phyloP scores from a whole-genome alignment of 2,797 vertebrate genomes.

The Phyllotis vaccarum region DNA sequence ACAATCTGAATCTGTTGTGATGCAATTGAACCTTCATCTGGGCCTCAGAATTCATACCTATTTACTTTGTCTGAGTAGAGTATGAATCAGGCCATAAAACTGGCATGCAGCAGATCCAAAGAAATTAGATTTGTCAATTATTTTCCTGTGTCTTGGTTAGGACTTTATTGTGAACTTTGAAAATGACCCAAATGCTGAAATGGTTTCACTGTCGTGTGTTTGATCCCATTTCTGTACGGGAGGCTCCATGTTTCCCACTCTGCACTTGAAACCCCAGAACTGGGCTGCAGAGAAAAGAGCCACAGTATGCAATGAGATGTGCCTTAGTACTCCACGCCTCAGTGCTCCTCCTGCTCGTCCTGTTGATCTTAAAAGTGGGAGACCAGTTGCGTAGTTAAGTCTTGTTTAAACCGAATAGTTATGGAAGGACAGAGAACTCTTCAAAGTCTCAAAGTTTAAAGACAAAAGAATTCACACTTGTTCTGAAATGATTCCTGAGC shows the following conservation, averaged over 20 bases:
- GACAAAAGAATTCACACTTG: not conserved
- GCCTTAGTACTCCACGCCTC: not conserved
- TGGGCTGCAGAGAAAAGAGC: not conserved
- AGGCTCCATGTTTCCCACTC: not conserved
- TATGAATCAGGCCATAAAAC: not conserved
- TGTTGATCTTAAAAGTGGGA: constrained; percentile 21
- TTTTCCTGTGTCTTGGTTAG: not conserved
- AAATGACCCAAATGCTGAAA: not conserved
- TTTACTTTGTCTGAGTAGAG: not conserved
- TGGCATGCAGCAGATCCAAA: not conserved
- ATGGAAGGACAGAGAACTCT: not conserved
- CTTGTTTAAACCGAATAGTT: not conserved
- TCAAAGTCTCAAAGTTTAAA: constrained; percentile 1
- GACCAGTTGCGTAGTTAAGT: constrained; percentile 28
- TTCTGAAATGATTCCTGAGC: constrained; percentile 32
- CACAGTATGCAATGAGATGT: not conserved
- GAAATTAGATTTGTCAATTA: not conserved
- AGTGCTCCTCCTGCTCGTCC: constrained; percentile 10
- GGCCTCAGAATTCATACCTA: not conserved
- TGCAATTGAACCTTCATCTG: not conserved
- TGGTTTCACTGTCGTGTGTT: not conserved
- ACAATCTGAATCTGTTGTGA: not conserved
- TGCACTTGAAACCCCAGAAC: not conserved
- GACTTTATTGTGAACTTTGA: constrained; percentile 30
- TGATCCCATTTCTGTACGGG: not conserved